Evolutionary conservation across 2,888 invertebrate species (phyloP).

Genomic region (Orthosia gothica): DNA sequence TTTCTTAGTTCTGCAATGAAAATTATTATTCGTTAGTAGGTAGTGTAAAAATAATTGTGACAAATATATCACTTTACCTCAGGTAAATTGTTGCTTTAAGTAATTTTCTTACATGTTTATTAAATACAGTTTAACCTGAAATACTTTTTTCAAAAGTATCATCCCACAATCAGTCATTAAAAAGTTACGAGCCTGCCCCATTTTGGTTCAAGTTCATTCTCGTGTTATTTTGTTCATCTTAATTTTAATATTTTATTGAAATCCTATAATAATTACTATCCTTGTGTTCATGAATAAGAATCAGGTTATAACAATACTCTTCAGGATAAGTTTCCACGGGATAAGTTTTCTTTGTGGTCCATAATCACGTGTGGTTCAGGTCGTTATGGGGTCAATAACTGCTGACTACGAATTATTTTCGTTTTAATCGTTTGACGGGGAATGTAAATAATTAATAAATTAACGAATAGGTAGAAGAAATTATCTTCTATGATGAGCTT

Average conservation of each 20-base stretch:
- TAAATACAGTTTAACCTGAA: slow-evolving; percentile 48
- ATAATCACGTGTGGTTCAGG: slow-evolving; percentile 89
- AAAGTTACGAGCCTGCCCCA: slow-evolving; percentile 81
- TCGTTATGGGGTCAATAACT: slow-evolving; percentile 90
- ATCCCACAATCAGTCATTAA: slow-evolving; percentile 67
- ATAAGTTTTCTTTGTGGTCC: slow-evolving; percentile 80
- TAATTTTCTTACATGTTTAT: slow-evolving; percentile 59
- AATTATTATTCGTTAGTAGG: slow-evolving; percentile 89
- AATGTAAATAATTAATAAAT: slow-evolving; percentile 36
- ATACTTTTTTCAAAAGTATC: slow-evolving; percentile 49
- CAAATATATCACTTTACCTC: slow-evolving; percentile 86
- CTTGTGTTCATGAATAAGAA: slow-evolving; percentile 3
- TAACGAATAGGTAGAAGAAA: neutral
- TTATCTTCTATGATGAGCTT: neutral
- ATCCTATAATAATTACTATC: slow-evolving; percentile 13
- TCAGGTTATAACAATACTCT: slow-evolving; percentile 23
- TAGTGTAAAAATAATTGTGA: slow-evolving; percentile 91
- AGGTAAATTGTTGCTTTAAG: slow-evolving; percentile 86
- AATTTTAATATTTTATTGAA: slow-evolving; percentile 44
- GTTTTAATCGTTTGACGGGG: slow-evolving; percentile 32
- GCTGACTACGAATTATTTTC: slow-evolving; percentile 79
- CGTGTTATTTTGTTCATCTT: slow-evolving; percentile 79
- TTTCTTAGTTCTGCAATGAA: slow-evolving; percentile 86
- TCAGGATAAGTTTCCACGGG: slow-evolving; percentile 46
- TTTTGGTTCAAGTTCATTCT: slow-evolving; percentile 86